Conservation (phyloP, 2,888 invertebrate genomes). For the Xestoiulus laeticollis region DNA sequence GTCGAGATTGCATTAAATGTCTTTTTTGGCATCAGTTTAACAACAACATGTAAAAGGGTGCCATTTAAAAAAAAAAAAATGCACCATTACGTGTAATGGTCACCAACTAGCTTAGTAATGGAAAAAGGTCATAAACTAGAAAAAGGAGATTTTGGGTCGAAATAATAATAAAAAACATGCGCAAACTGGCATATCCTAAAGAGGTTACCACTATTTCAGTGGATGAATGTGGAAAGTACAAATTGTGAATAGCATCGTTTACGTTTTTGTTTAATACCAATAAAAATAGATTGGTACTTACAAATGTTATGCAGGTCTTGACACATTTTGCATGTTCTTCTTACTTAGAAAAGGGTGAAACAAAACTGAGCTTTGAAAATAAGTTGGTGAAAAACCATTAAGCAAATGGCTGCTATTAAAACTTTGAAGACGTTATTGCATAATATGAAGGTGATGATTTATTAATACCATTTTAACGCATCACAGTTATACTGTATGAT, state of each 20-base stretch:
- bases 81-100: slow-evolving; percentile 29
- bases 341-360: too few species aligned
- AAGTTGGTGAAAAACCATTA: too few species aligned
- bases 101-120: slow-evolving; percentile 33
- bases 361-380: too few species aligned
- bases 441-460: too few species aligned
- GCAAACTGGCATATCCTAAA: not conserved
- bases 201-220: not conserved
- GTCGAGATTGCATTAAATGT: slow-evolving; percentile 34
- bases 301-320: too few species aligned
- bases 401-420: too few species aligned
- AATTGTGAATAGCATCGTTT: not conserved
- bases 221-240: not conserved
- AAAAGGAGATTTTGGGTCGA: slow-evolving; percentile 7
- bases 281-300: not conserved
- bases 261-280: not conserved
- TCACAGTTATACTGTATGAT: too few species aligned
- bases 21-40: slow-evolving; percentile 34
- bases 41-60: slow-evolving; percentile 33
- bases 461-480: too few species aligned
- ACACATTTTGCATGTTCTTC: too few species aligned
- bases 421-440: too few species aligned
- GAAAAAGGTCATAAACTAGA: slow-evolving; percentile 37
- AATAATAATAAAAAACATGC: slow-evolving; percentile 18
- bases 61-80: slow-evolving; percentile 27